These are phyloP conservation scores for Archips crataeganus DNA, from an alignment of 2,888 invertebrate species.

Conservation along the genomic window DNA sequence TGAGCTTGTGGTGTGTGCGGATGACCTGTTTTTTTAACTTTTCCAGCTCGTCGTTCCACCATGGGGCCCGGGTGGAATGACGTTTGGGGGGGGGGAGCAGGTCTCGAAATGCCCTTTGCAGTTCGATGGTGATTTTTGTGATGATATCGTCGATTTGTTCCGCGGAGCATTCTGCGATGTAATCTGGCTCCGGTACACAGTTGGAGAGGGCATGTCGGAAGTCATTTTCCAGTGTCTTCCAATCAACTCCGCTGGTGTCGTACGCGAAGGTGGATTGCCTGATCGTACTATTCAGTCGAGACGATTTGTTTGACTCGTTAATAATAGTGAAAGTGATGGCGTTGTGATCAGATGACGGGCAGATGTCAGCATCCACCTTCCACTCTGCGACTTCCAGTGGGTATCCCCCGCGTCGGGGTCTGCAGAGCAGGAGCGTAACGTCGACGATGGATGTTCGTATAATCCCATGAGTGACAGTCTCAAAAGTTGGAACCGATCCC, in stretches of 20 bases:
- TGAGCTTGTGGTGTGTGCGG: background rate
- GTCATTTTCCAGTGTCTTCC: no score
- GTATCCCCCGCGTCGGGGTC: no score
- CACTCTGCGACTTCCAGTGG: background rate
- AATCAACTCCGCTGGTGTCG: background rate
- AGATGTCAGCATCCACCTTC: background rate
- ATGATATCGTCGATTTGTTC: background rate
- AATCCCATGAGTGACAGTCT: background rate
- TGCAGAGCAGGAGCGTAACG: background rate
- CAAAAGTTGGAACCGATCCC: background rate
- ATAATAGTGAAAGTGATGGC: background rate
- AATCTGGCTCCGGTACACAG: background rate
- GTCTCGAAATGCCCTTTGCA: background rate
- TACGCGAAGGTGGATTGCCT: background rate
- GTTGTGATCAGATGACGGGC: background rate
- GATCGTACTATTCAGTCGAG: background rate
- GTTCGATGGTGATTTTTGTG: background rate
- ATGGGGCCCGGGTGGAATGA: background rate
- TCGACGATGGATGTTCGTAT: conserved; percentile 9
- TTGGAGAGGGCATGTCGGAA: background rate
- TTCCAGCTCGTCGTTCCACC: background rate
- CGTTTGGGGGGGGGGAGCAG: background rate
- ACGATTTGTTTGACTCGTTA: background rate
- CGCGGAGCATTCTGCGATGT: background rate
- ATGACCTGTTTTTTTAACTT: no score